These are phyloP conservation scores for Paramormyrops kingsleyae DNA, from an alignment of 2,113 vertebrate genomes.

Conservation along the genomic window DNA sequence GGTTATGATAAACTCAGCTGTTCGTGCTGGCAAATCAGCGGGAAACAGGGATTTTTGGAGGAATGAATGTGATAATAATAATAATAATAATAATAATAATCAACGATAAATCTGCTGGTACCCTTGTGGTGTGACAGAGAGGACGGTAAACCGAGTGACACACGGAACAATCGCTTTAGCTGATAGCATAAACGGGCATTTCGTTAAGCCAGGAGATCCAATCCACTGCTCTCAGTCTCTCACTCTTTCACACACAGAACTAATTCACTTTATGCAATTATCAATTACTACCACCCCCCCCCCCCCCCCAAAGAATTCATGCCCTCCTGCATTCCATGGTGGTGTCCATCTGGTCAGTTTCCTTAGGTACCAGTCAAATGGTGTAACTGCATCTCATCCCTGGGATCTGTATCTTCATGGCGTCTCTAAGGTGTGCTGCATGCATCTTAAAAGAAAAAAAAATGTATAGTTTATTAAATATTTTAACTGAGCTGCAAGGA, in stretches of 20 bases:
- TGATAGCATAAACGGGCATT: not conserved
- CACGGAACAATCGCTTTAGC: not conserved
- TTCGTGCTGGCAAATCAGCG: not conserved
- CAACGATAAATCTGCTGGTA: not conserved
- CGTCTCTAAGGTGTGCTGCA: not conserved
- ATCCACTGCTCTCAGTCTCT: not conserved
- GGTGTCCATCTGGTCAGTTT: not conserved
- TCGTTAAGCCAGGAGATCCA: not conserved
- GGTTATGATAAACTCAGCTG: not conserved
- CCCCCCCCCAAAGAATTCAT: not conserved
- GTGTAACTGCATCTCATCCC: not conserved
- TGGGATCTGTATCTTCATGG: not conserved
- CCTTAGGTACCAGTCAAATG: not conserved
- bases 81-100: not conserved
- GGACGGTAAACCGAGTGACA: not conserved
- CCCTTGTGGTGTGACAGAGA: not conserved
- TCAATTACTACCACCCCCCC: not conserved
- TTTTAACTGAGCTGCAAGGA: slow-evolving; percentile 4
- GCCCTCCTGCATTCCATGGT: not conserved
- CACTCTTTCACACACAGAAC: not conserved
- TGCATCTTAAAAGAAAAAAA: not conserved
- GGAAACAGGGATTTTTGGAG: not conserved
- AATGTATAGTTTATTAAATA: not conserved
- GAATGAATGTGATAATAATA: not conserved
- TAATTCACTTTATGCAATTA: not conserved